Percentiles rank a stretch among this genome's conserved stretches.
Evolutionary conservation across 2,113 vertebrate genomes (phyloP).

Genomic region (Macroglossus sobrinus): DNA sequence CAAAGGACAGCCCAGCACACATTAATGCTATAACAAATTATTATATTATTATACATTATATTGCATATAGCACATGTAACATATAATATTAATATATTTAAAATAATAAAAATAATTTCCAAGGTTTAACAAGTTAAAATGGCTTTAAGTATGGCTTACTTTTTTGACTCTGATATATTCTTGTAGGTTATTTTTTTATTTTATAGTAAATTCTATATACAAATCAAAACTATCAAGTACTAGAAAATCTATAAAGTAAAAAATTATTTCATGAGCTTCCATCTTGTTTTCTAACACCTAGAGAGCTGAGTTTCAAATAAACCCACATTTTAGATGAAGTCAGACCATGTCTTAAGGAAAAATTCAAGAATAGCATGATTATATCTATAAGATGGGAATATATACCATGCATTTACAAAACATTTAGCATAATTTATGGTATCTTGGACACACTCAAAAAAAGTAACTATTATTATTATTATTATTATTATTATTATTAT

Average conservation of each 20-base stretch:
- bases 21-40: background rate
- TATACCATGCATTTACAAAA: background rate
- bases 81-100: background rate
- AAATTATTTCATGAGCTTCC: background rate
- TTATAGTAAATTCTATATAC: background rate
- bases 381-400: background rate
- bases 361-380: background rate
- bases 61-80: background rate
- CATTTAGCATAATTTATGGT: background rate
- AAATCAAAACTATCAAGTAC: background rate
- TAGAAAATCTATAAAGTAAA: background rate
- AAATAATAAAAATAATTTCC: constrained; percentile 1
- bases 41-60: background rate
- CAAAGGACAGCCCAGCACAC: background rate
- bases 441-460: background rate
- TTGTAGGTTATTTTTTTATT: background rate
- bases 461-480: background rate
- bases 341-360: background rate
- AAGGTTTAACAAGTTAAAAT: constrained; percentile 38
- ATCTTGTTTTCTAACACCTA: background rate
- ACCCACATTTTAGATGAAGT: background rate
- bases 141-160: background rate
- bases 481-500: background rate
- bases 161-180: background rate
- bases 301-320: background rate